Percentiles rank a stretch among this genome's conserved stretches.
phyloP scores from a whole-genome alignment of 37 sponge, comb jelly and placozoan genomes.

The Ianthella basta region DNA sequence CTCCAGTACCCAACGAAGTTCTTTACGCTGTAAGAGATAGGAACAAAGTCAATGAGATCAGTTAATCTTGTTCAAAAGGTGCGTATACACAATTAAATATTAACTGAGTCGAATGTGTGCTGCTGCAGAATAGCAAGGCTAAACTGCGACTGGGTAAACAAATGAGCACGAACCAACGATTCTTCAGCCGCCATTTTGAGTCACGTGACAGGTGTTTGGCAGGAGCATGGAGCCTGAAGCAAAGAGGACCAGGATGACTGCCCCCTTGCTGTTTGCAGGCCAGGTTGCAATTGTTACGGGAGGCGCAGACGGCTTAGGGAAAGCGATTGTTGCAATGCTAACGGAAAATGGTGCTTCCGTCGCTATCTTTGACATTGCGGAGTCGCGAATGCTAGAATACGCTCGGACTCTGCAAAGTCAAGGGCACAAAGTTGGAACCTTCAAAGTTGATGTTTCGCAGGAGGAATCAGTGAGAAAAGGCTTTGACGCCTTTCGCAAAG shows the following conservation, averaged over 20 bases:
- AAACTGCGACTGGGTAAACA: neutral
- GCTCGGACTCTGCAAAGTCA: neutral
- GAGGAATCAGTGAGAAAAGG: constrained; percentile 59
- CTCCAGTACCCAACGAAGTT: constrained; percentile 69
- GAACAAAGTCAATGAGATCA: neutral
- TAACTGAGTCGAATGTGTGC: too few species aligned
- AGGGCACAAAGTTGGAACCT: neutral
- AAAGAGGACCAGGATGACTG: neutral
- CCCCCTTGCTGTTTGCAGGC: constrained; percentile 17
- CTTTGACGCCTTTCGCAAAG: constrained; percentile 6
- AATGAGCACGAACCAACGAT: neutral
- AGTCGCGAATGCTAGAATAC: constrained; percentile 13
- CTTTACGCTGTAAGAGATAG: constrained; percentile 43
- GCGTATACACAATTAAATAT: too few species aligned
- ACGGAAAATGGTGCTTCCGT: constrained; percentile 48
- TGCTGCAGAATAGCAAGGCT: too few species aligned
- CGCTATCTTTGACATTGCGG: constrained; percentile 64
- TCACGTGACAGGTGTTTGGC: neutral
- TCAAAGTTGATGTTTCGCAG: constrained; percentile 60
- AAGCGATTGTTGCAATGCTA: constrained; percentile 60
- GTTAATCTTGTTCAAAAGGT: too few species aligned
- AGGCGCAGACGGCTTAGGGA: constrained; percentile 73
- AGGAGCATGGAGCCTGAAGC: neutral
- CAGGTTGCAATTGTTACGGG: constrained; percentile 86
- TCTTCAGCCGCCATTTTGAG: neutral